A percentile compares a stretch with the other conserved stretches of the same genome.
Conservation (phyloP, 2,113 vertebrate genomes). For the Cyphomyrus plagiostoma region DNA sequence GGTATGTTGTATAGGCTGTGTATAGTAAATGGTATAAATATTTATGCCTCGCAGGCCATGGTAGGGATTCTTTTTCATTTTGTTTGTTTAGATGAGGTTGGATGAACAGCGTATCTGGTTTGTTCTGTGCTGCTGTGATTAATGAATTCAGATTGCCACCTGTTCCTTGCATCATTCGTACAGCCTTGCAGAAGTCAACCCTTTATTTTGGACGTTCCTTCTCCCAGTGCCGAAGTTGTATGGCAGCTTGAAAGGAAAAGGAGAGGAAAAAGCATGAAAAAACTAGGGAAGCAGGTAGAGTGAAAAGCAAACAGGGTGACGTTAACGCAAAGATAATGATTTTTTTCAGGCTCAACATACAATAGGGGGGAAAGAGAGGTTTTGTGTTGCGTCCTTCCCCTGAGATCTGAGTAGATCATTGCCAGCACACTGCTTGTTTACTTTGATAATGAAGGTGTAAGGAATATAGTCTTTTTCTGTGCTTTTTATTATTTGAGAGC, state of each 20-base stretch:
- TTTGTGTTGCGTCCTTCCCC: background rate
- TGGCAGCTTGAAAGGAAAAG: background rate
- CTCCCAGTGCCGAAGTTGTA: background rate
- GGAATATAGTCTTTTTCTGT: background rate
- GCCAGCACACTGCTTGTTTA: background rate
- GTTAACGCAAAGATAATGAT: background rate
- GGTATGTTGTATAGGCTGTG: background rate
- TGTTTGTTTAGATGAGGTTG: slow-evolving; percentile 16
- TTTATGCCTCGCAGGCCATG: background rate
- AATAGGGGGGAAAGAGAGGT: background rate
- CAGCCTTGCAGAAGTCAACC: background rate
- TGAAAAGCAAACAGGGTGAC: slow-evolving; percentile 2
- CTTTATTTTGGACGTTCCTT: background rate
- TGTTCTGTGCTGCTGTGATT: slow-evolving; percentile 3
- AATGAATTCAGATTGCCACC: slow-evolving; percentile 4
- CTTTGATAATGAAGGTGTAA: slow-evolving; percentile 16
- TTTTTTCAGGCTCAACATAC: background rate
- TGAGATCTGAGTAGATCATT: background rate
- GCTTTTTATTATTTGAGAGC: background rate
- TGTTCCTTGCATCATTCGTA: slow-evolving; percentile 3
- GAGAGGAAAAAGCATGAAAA: background rate
- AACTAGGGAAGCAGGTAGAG: background rate
- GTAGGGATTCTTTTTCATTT: background rate
- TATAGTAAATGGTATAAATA: background rate
- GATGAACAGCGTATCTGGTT: background rate